These are phyloP conservation scores for Orestias chungarensis DNA, from an alignment of 2,797 vertebrate species.

Conservation along the genomic window DNA sequence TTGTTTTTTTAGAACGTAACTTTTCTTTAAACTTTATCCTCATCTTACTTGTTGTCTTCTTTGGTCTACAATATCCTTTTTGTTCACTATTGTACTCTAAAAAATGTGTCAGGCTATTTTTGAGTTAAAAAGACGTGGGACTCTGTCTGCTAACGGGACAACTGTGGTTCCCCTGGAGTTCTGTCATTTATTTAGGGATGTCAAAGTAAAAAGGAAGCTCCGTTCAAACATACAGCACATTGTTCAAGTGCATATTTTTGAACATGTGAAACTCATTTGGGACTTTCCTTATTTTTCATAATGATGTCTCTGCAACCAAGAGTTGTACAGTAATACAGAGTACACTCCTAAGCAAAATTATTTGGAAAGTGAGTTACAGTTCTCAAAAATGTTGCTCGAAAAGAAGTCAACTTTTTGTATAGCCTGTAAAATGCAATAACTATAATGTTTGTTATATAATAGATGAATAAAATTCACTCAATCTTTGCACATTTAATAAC, in stretches of 20 bases:
- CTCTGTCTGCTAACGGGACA: not conserved
- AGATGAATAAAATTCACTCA: slow-evolving; percentile 44
- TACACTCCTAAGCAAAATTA: too few species aligned
- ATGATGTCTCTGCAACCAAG: not conserved
- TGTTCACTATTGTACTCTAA: not conserved
- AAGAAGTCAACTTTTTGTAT: not conserved
- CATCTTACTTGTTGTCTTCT: not conserved
- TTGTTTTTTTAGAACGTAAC: not conserved
- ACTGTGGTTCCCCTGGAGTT: not conserved
- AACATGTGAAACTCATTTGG: not conserved
- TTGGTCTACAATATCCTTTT: not conserved
- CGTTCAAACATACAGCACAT: not conserved
- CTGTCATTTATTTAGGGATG: not conserved
- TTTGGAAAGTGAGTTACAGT: not conserved
- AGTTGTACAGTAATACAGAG: not conserved
- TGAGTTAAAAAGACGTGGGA: not conserved
- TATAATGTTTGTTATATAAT: slow-evolving; percentile 23
- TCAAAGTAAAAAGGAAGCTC: not conserved
- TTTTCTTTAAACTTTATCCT: not conserved
- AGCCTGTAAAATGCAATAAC: slow-evolving; percentile 14
- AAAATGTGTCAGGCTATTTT: not conserved
- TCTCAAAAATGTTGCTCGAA: not conserved
- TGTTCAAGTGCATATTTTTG: not conserved
- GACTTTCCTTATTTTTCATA: not conserved
- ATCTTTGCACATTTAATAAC: slow-evolving; percentile 35